phyloP scores from a whole-genome alignment of 2,797 vertebrate genomes.

The Poecilia gillii region DNA sequence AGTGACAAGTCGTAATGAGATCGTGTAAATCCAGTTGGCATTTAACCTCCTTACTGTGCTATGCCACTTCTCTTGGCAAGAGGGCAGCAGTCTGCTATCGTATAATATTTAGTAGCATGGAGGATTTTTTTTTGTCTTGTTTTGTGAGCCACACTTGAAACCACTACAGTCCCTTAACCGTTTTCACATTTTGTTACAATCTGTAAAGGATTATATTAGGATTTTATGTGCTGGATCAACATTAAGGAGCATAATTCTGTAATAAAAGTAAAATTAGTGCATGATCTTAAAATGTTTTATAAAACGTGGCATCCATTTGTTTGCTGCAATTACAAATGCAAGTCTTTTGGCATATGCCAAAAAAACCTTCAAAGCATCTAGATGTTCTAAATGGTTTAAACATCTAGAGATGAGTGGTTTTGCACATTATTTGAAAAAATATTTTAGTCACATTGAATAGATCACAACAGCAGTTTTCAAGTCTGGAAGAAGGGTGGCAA shows the following conservation, averaged over 20 bases:
- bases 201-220: not conserved
- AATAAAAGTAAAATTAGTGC: not conserved
- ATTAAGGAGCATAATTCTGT: not conserved
- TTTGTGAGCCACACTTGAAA: not conserved
- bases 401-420: too few relatives aligned
- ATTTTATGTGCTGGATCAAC: not conserved
- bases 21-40: not conserved
- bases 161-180: not conserved
- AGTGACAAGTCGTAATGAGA: not conserved
- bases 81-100: constrained; percentile 59
- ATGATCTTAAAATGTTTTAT: not conserved
- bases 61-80: constrained; percentile 52
- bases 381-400: not conserved
- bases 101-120: not conserved
- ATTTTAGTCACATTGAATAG: not conserved
- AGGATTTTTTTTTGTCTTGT: not conserved
- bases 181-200: not conserved
- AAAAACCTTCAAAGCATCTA: too few relatives aligned
- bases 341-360: too few relatives aligned
- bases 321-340: not conserved
- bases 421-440: not conserved
- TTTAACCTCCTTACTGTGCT: constrained; percentile 12
- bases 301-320: not conserved
- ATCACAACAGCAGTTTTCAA: not conserved
- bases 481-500: not conserved